These are phyloP conservation scores for Sclerurus mexicanus DNA, from an alignment of 2,113 vertebrate species.

Conservation along the genomic window DNA sequence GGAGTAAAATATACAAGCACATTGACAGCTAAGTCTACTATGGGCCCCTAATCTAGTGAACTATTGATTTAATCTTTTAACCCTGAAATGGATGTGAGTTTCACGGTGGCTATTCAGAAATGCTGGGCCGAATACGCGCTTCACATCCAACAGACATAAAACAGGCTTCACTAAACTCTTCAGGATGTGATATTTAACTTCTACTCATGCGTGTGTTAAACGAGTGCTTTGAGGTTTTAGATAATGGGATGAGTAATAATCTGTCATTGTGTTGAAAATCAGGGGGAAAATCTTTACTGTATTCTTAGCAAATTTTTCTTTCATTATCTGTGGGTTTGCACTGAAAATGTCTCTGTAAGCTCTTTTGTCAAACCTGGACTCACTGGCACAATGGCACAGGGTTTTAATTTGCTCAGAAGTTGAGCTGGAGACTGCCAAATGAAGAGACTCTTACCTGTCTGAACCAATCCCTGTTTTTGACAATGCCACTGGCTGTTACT, in stretches of 20 bases:
- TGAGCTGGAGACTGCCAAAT: conserved; percentile 23
- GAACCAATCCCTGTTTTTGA: conserved; percentile 52
- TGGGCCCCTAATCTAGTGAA: neutral
- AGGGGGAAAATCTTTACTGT: neutral
- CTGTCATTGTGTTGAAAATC: neutral
- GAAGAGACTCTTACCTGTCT: conserved; percentile 57
- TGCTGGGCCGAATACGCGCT: accelerated
- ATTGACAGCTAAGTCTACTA: neutral
- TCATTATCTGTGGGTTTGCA: neutral
- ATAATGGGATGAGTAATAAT: neutral
- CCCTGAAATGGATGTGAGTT: neutral
- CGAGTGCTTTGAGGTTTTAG: neutral
- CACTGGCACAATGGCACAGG: neutral
- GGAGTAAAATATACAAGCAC: neutral
- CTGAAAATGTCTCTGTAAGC: conserved; percentile 31
- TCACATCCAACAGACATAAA: neutral
- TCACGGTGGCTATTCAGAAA: neutral
- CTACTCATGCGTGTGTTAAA: neutral
- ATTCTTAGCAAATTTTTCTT: conserved; percentile 19
- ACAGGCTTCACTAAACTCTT: neutral
- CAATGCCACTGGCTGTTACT: neutral
- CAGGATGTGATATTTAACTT: neutral
- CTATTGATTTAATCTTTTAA: neutral
- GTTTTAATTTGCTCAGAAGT: conserved; percentile 48
- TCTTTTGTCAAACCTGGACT: conserved; percentile 2